Conservation (phyloP, 53 echinoderm and acorn worm genomes). For the Crossaster papposus region DNA sequence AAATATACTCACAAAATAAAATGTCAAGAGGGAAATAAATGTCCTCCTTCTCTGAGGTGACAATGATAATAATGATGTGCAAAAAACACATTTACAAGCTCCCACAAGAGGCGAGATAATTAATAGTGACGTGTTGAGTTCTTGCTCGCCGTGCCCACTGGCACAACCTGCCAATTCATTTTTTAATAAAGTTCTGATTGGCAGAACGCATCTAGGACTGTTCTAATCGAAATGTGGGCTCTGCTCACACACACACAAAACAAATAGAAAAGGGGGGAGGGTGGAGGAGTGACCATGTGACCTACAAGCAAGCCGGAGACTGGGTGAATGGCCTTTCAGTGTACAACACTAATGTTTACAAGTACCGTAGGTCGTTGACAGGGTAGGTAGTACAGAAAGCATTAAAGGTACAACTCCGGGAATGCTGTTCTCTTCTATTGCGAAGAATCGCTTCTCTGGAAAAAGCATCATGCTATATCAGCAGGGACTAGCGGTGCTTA, state of each 20-base stretch:
- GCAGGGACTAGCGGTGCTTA: too few relatives aligned
- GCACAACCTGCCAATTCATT: background rate
- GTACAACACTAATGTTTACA: too few relatives aligned
- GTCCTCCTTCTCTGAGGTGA: background rate
- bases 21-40: background rate
- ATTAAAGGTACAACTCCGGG: too few relatives aligned
- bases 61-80: background rate
- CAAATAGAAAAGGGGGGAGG: background rate
- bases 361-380: too few relatives aligned
- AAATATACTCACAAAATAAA: background rate
- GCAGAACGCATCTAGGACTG: background rate
- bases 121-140: background rate
- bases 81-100: background rate
- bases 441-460: too few relatives aligned
- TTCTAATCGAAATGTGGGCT: background rate
- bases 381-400: too few relatives aligned
- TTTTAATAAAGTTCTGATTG: slow-evolving; percentile 9
- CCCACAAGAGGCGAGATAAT: background rate
- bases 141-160: slow-evolving; percentile 6
- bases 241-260: background rate
- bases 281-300: background rate
- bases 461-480: too few relatives aligned
- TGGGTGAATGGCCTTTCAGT: background rate
- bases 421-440: too few relatives aligned
- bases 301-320: background rate